Evolutionary conservation across 2,888 invertebrate genomes (phyloP).

Genomic region (Ophion costatus): DNA sequence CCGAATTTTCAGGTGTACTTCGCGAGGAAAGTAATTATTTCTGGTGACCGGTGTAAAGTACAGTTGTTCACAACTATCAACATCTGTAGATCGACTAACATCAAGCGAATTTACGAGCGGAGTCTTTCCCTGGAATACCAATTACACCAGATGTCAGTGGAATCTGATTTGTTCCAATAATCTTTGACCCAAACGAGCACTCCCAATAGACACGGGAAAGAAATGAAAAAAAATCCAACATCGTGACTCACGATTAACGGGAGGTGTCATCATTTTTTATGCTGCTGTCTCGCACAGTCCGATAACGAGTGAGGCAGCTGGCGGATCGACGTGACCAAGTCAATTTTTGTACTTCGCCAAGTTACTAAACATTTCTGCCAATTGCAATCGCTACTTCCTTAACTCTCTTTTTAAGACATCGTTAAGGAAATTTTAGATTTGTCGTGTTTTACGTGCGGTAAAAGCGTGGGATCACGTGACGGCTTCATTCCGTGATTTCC

Average conservation of each 20-base stretch:
- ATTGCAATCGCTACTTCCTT: neutral
- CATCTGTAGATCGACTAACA: no score
- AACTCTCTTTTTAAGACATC: neutral
- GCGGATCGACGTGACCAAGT: conserved; percentile 18
- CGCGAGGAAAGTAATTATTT: no score
- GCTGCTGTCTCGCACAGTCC: conserved; percentile 12
- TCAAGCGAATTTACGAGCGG: no score
- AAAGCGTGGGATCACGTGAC: conserved; percentile 71
- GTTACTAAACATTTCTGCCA: neutral
- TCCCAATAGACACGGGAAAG: neutral
- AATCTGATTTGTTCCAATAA: conserved; percentile 31
- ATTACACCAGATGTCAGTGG: conserved; percentile 38
- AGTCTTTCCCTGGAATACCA: neutral
- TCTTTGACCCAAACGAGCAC: neutral
- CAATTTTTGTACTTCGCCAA: conserved; percentile 32
- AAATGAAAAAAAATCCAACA: conserved; percentile 26
- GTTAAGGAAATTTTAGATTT: neutral
- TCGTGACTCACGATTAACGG: conserved; percentile 54
- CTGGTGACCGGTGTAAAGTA: no score
- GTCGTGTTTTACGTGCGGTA: conserved; percentile 44
- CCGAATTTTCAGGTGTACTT: no score
- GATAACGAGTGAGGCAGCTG: conserved; percentile 42
- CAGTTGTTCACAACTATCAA: no score
- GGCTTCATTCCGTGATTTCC: no score
- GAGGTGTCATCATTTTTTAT: conserved; percentile 53